These are phyloP conservation scores for Alca torda DNA, from an alignment of 2,797 vertebrate species.

Conservation along the genomic window DNA sequence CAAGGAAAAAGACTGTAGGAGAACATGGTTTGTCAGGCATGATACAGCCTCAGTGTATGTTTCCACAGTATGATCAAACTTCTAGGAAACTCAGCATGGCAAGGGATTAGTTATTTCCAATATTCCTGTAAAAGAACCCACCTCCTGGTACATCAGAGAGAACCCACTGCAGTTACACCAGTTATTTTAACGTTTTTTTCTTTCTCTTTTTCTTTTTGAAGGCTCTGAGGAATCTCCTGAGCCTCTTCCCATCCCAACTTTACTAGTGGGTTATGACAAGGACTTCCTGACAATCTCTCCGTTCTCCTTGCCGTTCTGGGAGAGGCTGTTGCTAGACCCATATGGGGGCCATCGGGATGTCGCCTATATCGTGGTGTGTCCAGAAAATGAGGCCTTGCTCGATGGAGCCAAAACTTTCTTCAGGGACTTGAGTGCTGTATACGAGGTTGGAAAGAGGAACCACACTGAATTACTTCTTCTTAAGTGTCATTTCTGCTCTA, in stretches of 20 bases:
- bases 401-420: constrained; percentile 92
- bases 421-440: constrained; percentile 95
- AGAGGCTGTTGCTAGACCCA: constrained; percentile 93
- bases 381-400: constrained; percentile 90
- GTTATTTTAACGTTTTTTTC: not conserved
- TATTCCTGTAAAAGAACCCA: not conserved
- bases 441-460: constrained; percentile 84
- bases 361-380: constrained; percentile 95
- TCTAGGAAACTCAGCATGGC: not conserved
- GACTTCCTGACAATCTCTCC: constrained; percentile 96
- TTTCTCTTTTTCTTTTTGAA: constrained; percentile 43
- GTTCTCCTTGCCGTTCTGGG: constrained; percentile 95
- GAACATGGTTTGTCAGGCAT: not conserved
- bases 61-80: not conserved
- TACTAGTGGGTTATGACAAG: constrained; percentile 93
- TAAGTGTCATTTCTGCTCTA: not conserved
- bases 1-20: not conserved
- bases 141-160: not conserved
- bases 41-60: not conserved
- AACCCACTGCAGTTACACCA: not conserved
- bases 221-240: constrained; percentile 98
- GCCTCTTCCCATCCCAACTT: constrained; percentile 90
- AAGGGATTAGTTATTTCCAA: not conserved
- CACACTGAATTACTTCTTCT: not conserved
- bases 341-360: constrained; percentile 94